These are phyloP conservation scores for Melanargia galathea DNA, from an alignment of 2,888 invertebrate genomes.

Conservation along the genomic window DNA sequence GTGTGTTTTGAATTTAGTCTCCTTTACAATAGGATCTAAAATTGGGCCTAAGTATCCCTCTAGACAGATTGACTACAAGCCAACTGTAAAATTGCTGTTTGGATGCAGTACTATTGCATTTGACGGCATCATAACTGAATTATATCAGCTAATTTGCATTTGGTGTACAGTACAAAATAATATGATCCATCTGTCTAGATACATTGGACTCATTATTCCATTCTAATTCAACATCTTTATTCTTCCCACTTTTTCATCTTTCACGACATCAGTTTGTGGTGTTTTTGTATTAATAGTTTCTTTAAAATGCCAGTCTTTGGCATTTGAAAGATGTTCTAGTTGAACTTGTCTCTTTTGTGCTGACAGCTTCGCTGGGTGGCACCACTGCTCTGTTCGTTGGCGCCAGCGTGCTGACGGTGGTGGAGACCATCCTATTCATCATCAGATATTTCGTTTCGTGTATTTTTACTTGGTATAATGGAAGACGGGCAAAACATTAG, in stretches of 20 bases:
- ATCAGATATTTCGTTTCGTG: conserved; percentile 50
- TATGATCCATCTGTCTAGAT: too few species aligned
- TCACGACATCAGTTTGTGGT: too few species aligned
- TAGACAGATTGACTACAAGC: too few species aligned
- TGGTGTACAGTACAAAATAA: too few species aligned
- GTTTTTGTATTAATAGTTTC: background rate
- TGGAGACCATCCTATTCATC: conserved; percentile 67
- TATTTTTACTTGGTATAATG: conserved; percentile 21
- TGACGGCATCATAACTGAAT: too few species aligned
- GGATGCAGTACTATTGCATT: too few species aligned
- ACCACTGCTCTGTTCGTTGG: conserved; percentile 77
- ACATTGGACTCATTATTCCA: too few species aligned
- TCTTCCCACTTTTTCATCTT: too few species aligned
- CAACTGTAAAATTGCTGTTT: too few species aligned
- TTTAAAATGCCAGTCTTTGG: background rate
- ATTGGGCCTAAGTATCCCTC: too few species aligned
- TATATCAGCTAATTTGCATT: too few species aligned
- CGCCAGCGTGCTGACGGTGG: conserved; percentile 72
- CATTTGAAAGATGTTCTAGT: background rate
- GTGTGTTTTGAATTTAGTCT: background rate
- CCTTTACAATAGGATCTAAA: background rate
- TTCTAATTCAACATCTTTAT: too few species aligned
- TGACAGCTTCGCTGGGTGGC: conserved; percentile 75
- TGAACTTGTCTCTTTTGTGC: conserved; percentile 4
- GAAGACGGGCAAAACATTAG: conserved; percentile 31